Conservation (phyloP, 2,888 invertebrate species). For the Xanthia icteritia region DNA sequence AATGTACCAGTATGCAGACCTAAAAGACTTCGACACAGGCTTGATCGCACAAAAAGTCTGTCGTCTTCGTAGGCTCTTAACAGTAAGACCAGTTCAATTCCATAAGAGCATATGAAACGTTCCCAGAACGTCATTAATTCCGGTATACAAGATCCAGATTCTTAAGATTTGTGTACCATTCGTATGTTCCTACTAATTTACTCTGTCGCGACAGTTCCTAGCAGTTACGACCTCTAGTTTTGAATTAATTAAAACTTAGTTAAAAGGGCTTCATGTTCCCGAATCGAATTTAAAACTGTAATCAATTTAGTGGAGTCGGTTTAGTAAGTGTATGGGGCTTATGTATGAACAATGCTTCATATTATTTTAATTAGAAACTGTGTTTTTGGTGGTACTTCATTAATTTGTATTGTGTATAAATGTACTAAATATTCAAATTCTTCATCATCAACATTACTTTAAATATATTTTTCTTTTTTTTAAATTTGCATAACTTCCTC, state of each 20-base stretch:
- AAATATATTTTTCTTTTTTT: background rate
- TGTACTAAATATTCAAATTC: slow-evolving; percentile 4
- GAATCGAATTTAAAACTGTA: slow-evolving; percentile 56
- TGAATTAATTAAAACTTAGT: slow-evolving; percentile 61
- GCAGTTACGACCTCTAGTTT: slow-evolving; percentile 44
- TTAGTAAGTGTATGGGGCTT: background rate
- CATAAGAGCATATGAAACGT: background rate
- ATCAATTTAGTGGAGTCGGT: slow-evolving; percentile 38
- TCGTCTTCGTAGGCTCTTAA: background rate
- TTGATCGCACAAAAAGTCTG: background rate
- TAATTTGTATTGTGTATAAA: background rate
- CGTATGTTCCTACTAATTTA: slow-evolving; percentile 57
- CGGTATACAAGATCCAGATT: slow-evolving; percentile 48
- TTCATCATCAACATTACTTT: background rate
- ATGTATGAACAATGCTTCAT: slow-evolving; percentile 17
- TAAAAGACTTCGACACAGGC: background rate
- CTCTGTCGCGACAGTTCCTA: slow-evolving; percentile 23
- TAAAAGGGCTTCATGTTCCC: slow-evolving; percentile 41
- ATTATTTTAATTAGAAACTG: background rate
- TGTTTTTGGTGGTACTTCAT: background rate
- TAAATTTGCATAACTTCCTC: slow-evolving; percentile 15
- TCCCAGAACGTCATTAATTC: slow-evolving; percentile 37
- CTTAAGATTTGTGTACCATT: slow-evolving; percentile 60
- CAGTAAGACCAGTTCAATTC: slow-evolving; percentile 11
- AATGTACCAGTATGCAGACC: background rate